Evolutionary conservation across 1,140 invertebrate species (phyloP).

Genomic region (Bombus balteatus): DNA sequence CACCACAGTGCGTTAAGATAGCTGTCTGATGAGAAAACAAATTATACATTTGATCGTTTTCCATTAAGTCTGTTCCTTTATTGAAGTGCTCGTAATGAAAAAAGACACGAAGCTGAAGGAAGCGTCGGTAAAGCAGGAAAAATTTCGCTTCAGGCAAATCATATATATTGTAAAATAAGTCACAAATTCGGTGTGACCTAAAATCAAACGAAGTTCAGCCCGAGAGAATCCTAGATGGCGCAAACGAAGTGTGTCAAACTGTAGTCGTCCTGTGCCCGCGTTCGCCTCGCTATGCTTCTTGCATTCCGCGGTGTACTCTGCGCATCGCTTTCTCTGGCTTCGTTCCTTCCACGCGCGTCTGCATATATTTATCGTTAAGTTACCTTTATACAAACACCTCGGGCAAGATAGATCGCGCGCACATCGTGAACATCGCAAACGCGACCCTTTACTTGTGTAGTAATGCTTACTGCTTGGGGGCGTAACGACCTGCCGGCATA

Average conservation of each 20-base stretch:
- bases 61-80: too few species aligned
- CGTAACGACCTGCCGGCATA: conserved; percentile 57
- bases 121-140: rapidly evolving
- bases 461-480: conserved; percentile 25
- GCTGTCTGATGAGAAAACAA: neutral
- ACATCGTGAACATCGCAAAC: conserved; percentile 31
- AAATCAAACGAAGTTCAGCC: too few species aligned
- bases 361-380: conserved; percentile 56
- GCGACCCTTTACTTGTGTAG: conserved; percentile 26
- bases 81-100: too few species aligned
- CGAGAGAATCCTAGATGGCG: conserved; percentile 1
- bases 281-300: neutral
- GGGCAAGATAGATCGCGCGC: conserved; percentile 52
- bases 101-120: too few species aligned
- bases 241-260: neutral
- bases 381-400: conserved; percentile 56
- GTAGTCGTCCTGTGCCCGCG: neutral
- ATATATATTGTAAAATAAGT: too few species aligned
- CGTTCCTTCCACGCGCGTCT: neutral
- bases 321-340: too few species aligned
- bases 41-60: neutral
- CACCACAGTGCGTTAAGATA: neutral
- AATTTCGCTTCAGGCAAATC: too few species aligned
- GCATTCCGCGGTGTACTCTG: neutral
- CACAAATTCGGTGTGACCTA: too few species aligned